Conservation (phyloP, 2,113 vertebrate genomes). For the Danionella cerebrum region DNA sequence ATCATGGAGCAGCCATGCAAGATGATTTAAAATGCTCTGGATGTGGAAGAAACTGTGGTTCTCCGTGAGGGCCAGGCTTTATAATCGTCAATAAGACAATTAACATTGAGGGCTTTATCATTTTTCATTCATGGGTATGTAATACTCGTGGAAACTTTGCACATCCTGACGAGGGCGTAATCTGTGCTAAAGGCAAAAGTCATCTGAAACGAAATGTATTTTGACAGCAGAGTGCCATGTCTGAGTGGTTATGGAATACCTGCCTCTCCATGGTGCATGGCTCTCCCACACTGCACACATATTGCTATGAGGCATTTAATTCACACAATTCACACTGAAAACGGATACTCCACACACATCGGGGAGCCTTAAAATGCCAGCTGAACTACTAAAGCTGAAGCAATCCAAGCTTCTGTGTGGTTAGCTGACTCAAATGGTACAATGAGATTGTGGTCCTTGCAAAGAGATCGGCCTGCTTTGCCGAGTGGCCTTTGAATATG, state of each 20-base stretch:
- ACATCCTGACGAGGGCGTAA: constrained; percentile 18
- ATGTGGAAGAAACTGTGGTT: constrained; percentile 30
- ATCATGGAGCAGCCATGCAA: constrained; percentile 17
- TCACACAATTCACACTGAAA: constrained; percentile 4
- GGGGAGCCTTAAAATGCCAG: not conserved
- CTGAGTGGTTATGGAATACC: constrained; percentile 1
- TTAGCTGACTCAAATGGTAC: constrained; percentile 14
- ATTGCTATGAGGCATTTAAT: constrained; percentile 2
- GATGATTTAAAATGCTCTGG: constrained; percentile 24
- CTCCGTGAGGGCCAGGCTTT: constrained; percentile 16
- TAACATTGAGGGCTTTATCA: not conserved
- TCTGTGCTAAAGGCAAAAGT: constrained; percentile 9
- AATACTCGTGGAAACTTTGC: constrained; percentile 9
- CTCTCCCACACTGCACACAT: not conserved
- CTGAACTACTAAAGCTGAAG: not conserved
- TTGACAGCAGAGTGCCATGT: not conserved
- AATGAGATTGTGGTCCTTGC: constrained; percentile 15
- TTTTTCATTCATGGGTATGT: constrained; percentile 7
- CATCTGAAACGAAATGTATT: constrained; percentile 1
- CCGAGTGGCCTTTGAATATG: constrained; percentile 34
- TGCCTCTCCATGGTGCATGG: not conserved
- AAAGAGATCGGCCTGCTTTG: constrained; percentile 3
- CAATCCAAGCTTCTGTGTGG: not conserved
- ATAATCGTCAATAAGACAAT: constrained; percentile 22
- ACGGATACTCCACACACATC: not conserved